Conservation (phyloP, 2,113 vertebrate genomes). For the Neolamprologus hecqui region DNA sequence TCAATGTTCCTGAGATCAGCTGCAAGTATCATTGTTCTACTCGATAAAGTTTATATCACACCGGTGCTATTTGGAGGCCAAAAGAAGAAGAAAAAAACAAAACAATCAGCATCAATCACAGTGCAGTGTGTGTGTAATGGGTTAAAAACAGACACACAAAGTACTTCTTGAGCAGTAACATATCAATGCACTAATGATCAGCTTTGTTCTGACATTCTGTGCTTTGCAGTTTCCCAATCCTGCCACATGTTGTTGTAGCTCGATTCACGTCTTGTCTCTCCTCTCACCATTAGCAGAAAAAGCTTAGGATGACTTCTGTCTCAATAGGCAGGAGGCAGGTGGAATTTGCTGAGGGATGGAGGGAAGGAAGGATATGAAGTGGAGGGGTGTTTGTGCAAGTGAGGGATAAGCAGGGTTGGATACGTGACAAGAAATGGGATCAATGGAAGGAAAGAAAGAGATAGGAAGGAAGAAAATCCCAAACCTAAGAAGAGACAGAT, state of each 20-base stretch:
- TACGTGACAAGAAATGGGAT: conserved; percentile 58
- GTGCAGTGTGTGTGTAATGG: neutral
- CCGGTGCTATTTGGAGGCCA: neutral
- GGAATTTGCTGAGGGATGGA: conserved; percentile 32
- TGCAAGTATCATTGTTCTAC: neutral
- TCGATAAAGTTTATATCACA: neutral
- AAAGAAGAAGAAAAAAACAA: neutral
- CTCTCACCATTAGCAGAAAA: neutral
- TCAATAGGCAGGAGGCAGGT: conserved; percentile 33
- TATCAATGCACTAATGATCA: conserved; percentile 4
- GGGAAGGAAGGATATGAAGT: conserved; percentile 14
- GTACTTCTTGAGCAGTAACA: neutral
- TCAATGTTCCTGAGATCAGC: neutral
- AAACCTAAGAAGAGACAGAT: conserved; percentile 46
- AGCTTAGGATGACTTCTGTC: conserved; percentile 25
- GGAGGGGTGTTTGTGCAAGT: conserved; percentile 25
- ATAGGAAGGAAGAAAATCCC: conserved; percentile 32
- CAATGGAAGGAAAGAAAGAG: conserved; percentile 42
- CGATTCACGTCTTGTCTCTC: neutral
- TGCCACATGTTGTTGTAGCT: neutral
- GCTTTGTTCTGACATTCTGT: conserved; percentile 24
- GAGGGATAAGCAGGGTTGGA: conserved; percentile 54
- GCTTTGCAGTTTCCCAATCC: conserved; percentile 22
- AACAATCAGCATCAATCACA: neutral
- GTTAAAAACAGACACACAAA: neutral